Evolutionary conservation across 92 coral and sea anemone species (phyloP), one percentile per base, ranked within the genome.

Genomic region (Porites divaricata): DNA sequence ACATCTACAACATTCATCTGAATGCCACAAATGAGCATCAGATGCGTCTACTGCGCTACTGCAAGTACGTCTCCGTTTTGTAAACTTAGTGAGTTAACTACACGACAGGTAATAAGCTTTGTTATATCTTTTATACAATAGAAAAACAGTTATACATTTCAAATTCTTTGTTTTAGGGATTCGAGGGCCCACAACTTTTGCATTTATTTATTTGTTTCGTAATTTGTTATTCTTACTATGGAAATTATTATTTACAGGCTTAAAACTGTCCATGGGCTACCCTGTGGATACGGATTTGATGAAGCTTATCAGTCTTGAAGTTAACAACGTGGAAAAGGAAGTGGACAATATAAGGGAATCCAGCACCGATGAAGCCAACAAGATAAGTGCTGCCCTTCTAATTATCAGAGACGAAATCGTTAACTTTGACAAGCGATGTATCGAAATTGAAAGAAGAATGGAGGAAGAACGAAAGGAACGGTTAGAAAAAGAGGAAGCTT

Each of bases 241-340:
- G 28, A 26, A 7, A 2, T 45, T 26, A 61, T 75, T 76, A 50
- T 17, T 79, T 74, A 23, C 19, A 95, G 98, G 98, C 21, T 74
- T 95, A 68, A 71, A 87, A 56, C 70, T 95, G 74, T 95, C 95
- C 85, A 75, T 91, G 71, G 97, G 98, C 20, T 49, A 73, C 54
- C 85, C 91, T 17, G 95, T 95, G 19, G 98, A 26, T 26, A 26
- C 1, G 2, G 35, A 26, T 26, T 26, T 26, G 35, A 26, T 26
- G 35, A 26, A 26, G 23, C 89, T 95, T 2, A 65, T 95, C 65
- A 84, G 84, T 8, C 63, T 9, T 2, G 97, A 95, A 28, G 91
- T 95, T 26, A 70, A 77, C 23, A 74, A 57, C 26, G 88, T 95
- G 21, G 24, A 25, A 16, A 64, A 67, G 9, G 86, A 90, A 68